phyloP scores from a whole-genome alignment of 1,140 invertebrate species.

The Hyles vespertilio region DNA sequence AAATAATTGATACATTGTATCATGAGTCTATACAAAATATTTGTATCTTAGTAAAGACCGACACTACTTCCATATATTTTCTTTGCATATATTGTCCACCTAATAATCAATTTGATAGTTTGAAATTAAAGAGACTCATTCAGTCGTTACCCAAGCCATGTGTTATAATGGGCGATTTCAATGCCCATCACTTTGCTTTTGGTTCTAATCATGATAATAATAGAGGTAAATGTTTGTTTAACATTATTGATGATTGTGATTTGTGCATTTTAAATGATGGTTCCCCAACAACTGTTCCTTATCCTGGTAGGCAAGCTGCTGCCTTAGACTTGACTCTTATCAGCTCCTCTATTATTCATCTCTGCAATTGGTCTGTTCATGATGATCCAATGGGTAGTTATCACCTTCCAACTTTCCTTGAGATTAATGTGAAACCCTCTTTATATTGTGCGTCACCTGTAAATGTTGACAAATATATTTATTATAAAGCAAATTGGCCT shows the following conservation, averaged over 20 bases:
- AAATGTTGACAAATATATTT: too few species aligned
- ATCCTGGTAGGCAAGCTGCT: slow-evolving; percentile 10
- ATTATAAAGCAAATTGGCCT: too few species aligned
- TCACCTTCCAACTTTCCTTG: slow-evolving; percentile 2
- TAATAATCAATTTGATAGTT: slow-evolving; percentile 9
- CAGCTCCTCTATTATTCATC: slow-evolving; percentile 1
- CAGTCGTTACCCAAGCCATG: slow-evolving; percentile 5
- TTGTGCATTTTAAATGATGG: slow-evolving; percentile 17
- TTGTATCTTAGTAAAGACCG: slow-evolving; percentile 10
- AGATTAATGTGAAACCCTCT: too few species aligned
- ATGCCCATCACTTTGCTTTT: slow-evolving; percentile 8
- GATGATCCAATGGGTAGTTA: slow-evolving; percentile 12
- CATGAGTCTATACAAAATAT: slow-evolving; percentile 18
- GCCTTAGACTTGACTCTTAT: slow-evolving; percentile 15
- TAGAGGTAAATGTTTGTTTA: slow-evolving; percentile 14
- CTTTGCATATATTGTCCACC: slow-evolving; percentile 16
- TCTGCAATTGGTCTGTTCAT: slow-evolving; percentile 11
- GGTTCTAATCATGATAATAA: slow-evolving; percentile 2
- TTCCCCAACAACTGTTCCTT: slow-evolving; percentile 12
- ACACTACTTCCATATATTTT: not conserved
- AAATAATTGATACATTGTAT: slow-evolving; percentile 8
- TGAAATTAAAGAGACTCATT: slow-evolving; percentile 9
- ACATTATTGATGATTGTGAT: slow-evolving; percentile 15
- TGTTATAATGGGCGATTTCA: slow-evolving; percentile 6
- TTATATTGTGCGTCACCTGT: too few species aligned